Conservation (phyloP, 1,140 invertebrate genomes). For the Armadillidium nasatum region DNA sequence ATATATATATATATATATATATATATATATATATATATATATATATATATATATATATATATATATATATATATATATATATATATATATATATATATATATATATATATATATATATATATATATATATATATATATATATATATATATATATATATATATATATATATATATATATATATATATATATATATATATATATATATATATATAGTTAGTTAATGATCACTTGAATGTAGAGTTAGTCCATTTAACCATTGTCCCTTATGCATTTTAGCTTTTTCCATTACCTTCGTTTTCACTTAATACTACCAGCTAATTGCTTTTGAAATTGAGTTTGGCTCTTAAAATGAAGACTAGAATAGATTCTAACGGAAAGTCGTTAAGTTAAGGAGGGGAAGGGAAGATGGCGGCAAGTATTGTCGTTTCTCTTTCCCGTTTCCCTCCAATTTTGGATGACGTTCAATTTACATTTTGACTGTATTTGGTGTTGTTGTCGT, state of each 20-base stretch:
- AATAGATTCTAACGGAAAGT: background rate
- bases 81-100: background rate
- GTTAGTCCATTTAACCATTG: too few species aligned
- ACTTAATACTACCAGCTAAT: background rate
- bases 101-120: constrained; percentile 6
- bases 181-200: too few species aligned
- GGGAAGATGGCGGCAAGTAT: too few species aligned
- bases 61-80: constrained; percentile 1
- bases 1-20: background rate
- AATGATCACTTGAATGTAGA: too few species aligned
- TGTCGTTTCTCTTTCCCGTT: too few species aligned
- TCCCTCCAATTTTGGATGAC: too few species aligned
- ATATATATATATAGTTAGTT: too few species aligned
- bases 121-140: background rate
- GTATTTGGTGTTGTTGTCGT: background rate
- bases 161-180: background rate
- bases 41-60: background rate
- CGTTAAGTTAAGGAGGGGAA: too few species aligned
- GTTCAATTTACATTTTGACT: background rate
- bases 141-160: background rate
- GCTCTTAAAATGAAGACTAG: background rate
- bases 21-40: background rate
- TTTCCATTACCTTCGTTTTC: too few species aligned
- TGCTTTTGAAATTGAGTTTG: background rate
- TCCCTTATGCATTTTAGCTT: too few species aligned